These are phyloP conservation scores for Caenorhabditis sp. DNA, from an alignment of 2,888 invertebrate genomes.

Conservation along the genomic window DNA sequence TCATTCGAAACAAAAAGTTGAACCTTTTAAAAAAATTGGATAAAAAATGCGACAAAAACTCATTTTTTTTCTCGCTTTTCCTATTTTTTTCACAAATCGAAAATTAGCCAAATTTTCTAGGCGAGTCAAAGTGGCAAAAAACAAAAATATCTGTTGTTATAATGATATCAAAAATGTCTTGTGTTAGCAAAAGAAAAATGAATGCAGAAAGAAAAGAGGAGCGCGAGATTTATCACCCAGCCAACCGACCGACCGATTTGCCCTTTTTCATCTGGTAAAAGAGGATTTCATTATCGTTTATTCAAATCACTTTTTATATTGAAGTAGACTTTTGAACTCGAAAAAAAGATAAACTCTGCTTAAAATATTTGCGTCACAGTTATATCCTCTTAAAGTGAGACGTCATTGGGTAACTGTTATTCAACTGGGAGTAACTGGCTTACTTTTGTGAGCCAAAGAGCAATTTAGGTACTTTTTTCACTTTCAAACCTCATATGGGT, in stretches of 20 bases:
- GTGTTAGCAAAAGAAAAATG: constrained; percentile 7
- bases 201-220: constrained; percentile 9
- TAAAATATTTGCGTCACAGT: no score
- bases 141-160: constrained; percentile 1
- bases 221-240: constrained; percentile 28
- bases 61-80: no score
- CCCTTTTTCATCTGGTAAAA: neutral
- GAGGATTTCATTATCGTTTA: neutral
- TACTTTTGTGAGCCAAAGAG: no score
- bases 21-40: constrained; percentile 38
- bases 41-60: constrained; percentile 7
- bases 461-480: no score
- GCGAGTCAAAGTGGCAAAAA: neutral
- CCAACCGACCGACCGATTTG: constrained; percentile 12
- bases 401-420: no score
- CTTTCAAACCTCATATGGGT: no score
- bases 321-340: no score
- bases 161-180: constrained; percentile 4
- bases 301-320: neutral
- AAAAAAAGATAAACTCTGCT: no score
- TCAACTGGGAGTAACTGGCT: no score
- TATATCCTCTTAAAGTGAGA: no score
- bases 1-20: constrained; percentile 13
- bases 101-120: constrained; percentile 33
- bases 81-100: neutral